phyloP scores from a whole-genome alignment of 1,140 invertebrate species.

The Dreissena rostriformis region DNA sequence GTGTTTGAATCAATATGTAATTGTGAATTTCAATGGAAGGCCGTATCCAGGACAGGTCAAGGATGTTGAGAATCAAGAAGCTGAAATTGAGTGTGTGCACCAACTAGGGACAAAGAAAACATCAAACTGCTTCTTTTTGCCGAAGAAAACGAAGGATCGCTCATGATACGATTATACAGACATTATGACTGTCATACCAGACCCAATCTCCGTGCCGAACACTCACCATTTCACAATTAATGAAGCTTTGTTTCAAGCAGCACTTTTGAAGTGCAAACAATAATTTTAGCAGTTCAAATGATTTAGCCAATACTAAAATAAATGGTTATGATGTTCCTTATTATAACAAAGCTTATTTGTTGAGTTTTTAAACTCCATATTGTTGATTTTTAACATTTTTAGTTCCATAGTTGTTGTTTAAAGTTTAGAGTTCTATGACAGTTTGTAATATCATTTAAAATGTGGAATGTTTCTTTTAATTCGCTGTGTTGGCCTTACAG shows the following conservation, averaged over 20 bases:
- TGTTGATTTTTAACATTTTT: too few species aligned
- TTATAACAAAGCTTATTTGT: background rate
- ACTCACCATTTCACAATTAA: slow-evolving; percentile 10
- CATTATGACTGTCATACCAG: slow-evolving; percentile 16
- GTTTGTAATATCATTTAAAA: too few species aligned
- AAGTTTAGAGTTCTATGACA: too few species aligned
- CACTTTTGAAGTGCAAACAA: slow-evolving; percentile 10
- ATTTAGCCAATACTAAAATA: too few species aligned
- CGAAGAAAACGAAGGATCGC: background rate
- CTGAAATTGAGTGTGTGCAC: background rate
- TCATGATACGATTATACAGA: slow-evolving; percentile 2
- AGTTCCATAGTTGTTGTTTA: too few species aligned
- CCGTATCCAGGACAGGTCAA: slow-evolving; percentile 9
- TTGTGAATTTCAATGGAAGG: slow-evolving; percentile 4
- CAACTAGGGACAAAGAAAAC: background rate
- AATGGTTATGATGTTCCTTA: background rate
- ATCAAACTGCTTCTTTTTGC: too few species aligned
- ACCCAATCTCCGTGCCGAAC: slow-evolving; percentile 1
- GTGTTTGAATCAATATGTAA: slow-evolving; percentile 2
- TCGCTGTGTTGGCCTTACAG: slow-evolving; percentile 3
- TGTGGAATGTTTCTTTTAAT: background rate
- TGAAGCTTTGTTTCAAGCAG: slow-evolving; percentile 16
- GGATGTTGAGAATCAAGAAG: slow-evolving; percentile 8
- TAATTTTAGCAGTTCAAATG: background rate
- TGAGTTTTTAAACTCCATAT: background rate